Evolutionary conservation across 2,113 vertebrate species (phyloP), one percentile per base, ranked within the genome.

Genomic region (Pachypanchax playfairii): DNA sequence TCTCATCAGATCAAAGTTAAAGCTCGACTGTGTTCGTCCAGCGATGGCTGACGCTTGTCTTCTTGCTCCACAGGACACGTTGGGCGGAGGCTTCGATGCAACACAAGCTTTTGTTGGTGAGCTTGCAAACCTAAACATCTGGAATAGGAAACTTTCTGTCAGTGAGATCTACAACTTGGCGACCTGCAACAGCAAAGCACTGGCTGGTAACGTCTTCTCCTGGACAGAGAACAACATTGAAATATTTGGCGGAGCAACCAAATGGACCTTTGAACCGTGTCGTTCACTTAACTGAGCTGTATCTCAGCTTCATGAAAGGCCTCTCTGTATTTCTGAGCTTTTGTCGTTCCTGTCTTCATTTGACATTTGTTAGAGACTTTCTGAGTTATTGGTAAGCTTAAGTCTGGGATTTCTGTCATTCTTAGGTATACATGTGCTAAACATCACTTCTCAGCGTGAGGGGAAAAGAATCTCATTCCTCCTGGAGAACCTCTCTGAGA

Each of bases 241-340:
- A 69, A 91, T 97, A 83, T 98, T 94, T 4, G 97, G 97, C 0
- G 97, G 97, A 14, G 94, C 95, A 25, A 95, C 94, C 86, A 98
- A 98, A 87, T 97, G 96, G 96, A 95, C 94, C 83, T 99, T 98
- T 15, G 96, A 98, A 85, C 94, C 95, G 50, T 99, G 97, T 42
- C 95, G 94, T 77, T 94, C 95, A 78, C 87, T 93, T 92, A 98
- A 96, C 94, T 98, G 92, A 95, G 60, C 60, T 73, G 82, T 57
- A 33, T 22, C 50, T 39, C 48, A 36, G 15, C 5, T 25, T 65
- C 12, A 4, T 9, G 38, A 73, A 65, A 72, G 79, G 68, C 73
- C 75, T 69, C 66, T 60, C 53, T 73, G 80, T 87, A 65, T 84
- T 87, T 91, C 80, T 77, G 82, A 85, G 88, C 85, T 91, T 91